Base-by-base conservation (phyloP, 1,140 invertebrate species). In the Drosophila littoralis region DNA sequence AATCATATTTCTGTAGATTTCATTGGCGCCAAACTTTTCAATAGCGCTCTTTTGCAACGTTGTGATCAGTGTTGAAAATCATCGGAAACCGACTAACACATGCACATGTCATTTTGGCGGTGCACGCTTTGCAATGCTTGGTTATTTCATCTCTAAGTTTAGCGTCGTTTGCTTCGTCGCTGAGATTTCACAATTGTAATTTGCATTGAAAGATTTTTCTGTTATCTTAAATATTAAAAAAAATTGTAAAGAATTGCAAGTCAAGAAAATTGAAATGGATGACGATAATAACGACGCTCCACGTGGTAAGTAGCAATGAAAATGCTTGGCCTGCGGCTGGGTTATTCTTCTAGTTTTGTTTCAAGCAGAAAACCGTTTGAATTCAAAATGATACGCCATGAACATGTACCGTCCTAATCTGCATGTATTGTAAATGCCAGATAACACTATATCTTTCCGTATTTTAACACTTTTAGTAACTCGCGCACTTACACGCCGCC, bases 401-500 rank as follows among this genome's bases (percentile, higher is more conserved):
- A 10, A 36, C 15, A 17, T 55, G 15, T 35, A 32, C 17, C n/a
- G n/a, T 10, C n/a, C 5, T 15, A 8, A 17, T n/a, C 9, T 35
- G 38, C n/a, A 22, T 7, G 6, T 3, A 40, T 6, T 33, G 12
- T 12, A 3, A 28, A 28, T n/a, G 7, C 7, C 7, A 33, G 50
- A 7, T 42, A 32, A 43, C 10, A 32, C 3, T 22, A 22, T 8
- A 12, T 45, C n/a, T 9, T 33, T 17, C 2, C 7, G 1, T 13
- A 10, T 52, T 33, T 4, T 40, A 15, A 0, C 7, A 13, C 10
- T 43, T 45, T 59, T 52, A 90, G 90, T 82, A 7, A 91, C 90
- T 9, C 86, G 90, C n/a, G 77, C 86, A 6, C 72, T 83, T 8
- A 77, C 81, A 15, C 82, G 90, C 7, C 81, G 70, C 32, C 50